Percentiles rank a stretch among this genome's conserved stretches.
Conservation (phyloP, 2,113 vertebrate species). For the Equus quagga region DNA sequence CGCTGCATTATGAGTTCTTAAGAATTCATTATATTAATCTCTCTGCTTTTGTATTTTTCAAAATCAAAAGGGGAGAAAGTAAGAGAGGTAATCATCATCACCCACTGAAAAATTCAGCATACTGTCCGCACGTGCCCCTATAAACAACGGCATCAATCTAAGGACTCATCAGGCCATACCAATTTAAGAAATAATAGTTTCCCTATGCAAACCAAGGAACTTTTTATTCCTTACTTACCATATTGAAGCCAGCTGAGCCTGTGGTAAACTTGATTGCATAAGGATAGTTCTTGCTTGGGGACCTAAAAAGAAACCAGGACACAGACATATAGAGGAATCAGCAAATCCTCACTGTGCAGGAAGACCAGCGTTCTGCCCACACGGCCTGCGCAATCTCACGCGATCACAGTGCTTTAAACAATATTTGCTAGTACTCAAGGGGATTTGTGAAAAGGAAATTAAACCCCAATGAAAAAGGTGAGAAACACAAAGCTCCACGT, state of each 20-base stretch:
- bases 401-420: background rate
- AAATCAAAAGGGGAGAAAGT: background rate
- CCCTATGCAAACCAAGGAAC: slow-evolving; percentile 57
- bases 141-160: background rate
- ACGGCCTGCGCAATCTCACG: background rate
- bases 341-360: background rate
- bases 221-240: slow-evolving; percentile 92
- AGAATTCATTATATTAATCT: background rate
- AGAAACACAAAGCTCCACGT: background rate
- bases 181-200: slow-evolving; percentile 35
- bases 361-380: background rate
- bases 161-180: background rate
- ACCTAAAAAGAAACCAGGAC: slow-evolving; percentile 86
- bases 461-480: background rate
- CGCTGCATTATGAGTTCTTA: background rate
- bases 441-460: background rate
- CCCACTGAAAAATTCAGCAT: background rate
- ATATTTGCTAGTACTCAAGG: background rate
- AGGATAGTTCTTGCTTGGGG: slow-evolving; percentile 99
- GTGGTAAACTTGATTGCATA: slow-evolving; percentile 99
- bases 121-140: background rate
- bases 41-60: background rate
- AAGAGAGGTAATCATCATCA: background rate
- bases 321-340: slow-evolving; percentile 7
- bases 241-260: slow-evolving; percentile 97